phyloP scores from a whole-genome alignment of 1,140 invertebrate species.

The honey bee (Apis mellifera) region DNA sequence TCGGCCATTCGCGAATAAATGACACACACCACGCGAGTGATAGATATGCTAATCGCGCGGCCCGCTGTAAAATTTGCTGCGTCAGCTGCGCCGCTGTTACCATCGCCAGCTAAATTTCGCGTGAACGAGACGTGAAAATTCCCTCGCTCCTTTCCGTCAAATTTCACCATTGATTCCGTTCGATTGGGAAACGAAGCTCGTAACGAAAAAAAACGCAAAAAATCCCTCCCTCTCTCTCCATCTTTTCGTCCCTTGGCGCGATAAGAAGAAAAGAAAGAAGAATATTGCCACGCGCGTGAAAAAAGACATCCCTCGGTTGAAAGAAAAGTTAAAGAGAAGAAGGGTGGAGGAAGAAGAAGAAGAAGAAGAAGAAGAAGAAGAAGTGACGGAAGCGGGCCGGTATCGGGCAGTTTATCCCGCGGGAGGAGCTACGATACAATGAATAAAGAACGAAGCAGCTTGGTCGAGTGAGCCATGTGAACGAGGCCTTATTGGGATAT shows the following conservation, averaged over 20 bases:
- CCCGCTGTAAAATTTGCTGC: conserved; percentile 50
- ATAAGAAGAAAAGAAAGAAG: neutral
- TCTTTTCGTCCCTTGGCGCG: too few relatives aligned
- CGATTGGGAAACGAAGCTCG: too few relatives aligned
- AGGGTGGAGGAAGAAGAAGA: neutral
- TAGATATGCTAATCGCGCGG: conserved; percentile 66
- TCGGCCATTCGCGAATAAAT: conserved; percentile 55
- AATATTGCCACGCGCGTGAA: neutral
- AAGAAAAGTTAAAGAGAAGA: neutral
- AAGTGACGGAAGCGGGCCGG: conserved; percentile 18
- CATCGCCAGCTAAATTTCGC: conserved; percentile 60
- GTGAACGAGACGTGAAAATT: neutral
- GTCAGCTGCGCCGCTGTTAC: conserved; percentile 58
- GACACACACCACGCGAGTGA: conserved; percentile 44
- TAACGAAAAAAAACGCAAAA: neutral
- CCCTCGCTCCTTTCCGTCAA: neutral
- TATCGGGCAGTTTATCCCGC: conserved; percentile 68
- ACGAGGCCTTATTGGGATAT: conserved; percentile 76
- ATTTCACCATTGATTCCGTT: neutral
- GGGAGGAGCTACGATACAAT: conserved; percentile 65
- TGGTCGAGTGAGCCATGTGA: conserved; percentile 65
- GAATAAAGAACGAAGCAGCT: conserved; percentile 76
- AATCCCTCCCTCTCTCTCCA: neutral
- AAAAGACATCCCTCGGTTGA: neutral
- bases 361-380: neutral